phyloP scores from a whole-genome alignment of 2,113 vertebrate genomes.

The human (Homo sapiens) region DNA sequence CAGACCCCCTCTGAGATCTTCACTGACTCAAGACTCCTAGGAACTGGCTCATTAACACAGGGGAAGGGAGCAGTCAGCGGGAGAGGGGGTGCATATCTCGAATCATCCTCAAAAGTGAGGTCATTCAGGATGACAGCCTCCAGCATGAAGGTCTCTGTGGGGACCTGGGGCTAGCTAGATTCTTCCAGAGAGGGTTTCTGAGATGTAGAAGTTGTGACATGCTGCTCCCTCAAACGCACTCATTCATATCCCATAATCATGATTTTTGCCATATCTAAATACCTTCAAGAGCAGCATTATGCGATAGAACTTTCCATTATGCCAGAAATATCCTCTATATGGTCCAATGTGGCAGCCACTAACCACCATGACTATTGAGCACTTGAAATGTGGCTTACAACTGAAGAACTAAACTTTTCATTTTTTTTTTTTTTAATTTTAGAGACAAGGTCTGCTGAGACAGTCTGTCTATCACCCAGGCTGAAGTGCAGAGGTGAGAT shows the following conservation, averaged over 20 bases:
- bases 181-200: neutral
- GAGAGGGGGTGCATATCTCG: neutral
- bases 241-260: neutral
- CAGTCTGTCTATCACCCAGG: no score
- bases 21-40: neutral
- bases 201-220: rapidly evolving
- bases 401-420: neutral
- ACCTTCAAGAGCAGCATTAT: neutral
- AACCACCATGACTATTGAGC: neutral
- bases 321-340: neutral
- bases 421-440: neutral
- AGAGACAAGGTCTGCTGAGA: no score
- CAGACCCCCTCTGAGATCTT: neutral
- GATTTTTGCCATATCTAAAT: neutral
- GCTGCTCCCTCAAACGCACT: rapidly evolving
- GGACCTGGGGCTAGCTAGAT: neutral
- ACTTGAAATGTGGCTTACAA: neutral
- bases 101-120: neutral
- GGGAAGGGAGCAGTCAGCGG: neutral
- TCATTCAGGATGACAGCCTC: rapidly evolving
- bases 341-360: neutral
- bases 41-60: neutral
- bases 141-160: neutral
- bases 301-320: rapidly evolving
- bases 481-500: no score